Evolutionary conservation across 2,888 invertebrate species (phyloP).

Genomic region (Drosophila mettleri): DNA sequence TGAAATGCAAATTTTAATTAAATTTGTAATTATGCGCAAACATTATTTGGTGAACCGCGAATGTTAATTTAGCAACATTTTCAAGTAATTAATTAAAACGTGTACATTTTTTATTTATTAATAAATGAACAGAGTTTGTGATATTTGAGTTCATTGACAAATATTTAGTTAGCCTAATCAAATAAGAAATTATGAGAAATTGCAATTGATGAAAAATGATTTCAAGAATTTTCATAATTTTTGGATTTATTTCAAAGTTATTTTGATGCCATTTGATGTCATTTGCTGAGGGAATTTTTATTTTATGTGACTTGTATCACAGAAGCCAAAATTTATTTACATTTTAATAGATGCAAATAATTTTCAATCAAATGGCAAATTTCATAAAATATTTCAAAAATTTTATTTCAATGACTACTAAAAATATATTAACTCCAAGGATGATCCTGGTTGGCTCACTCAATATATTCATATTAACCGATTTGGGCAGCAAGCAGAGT

Average conservation of each 20-base stretch:
- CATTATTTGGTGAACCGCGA: conserved; percentile 51
- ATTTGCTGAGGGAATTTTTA: no score
- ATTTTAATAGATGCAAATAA: no score
- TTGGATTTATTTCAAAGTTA: no score
- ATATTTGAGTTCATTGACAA: background rate
- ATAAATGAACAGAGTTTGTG: conserved; percentile 20
- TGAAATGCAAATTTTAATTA: conserved; percentile 68
- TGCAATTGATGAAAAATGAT: no score
- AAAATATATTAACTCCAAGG: no score
- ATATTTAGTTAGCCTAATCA: background rate
- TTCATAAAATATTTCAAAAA: no score
- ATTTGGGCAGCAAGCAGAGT: background rate
- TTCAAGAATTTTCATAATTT: no score
- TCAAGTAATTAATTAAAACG: conserved; percentile 58
- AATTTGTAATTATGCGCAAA: conserved; percentile 67
- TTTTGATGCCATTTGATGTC: no score
- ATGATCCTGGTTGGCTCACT: background rate
- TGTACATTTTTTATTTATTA: conserved; percentile 4
- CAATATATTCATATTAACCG: background rate
- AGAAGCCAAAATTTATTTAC: no score
- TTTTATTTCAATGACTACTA: no score
- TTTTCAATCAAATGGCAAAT: background rate
- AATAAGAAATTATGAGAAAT: conserved; percentile 4
- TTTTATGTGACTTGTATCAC: no score
- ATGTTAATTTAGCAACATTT: conserved; percentile 49